Base-by-base conservation (phyloP, 2,888 invertebrate genomes). In the Caradrina kadenii region DNA sequence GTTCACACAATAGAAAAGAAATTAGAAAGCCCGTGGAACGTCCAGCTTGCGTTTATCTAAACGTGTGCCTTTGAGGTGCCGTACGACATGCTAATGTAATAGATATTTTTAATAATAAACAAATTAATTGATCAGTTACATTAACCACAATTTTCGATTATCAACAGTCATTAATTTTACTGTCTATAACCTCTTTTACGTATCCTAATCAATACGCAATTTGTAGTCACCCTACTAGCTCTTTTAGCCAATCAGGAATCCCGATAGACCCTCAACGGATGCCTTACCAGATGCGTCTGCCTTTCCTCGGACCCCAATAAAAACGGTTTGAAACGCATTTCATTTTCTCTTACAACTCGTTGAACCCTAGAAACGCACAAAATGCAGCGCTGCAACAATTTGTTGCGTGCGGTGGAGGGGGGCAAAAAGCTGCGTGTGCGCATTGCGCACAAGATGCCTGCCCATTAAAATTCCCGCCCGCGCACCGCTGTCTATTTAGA, bases 401-500 rank as follows among this genome's bases (percentile, higher is more conserved):
- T 86, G 89, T 86, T 83, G 84, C 82, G 73, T 81, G 77, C 82
- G 81, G 74, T 82, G 86, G 83, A 74, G 80, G 80, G 85, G 88
- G 86, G 89, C 88, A 92, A 87, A 85, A 89, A 89, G 79, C 77
- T 50, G 85, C 80, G 85, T 86, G 76, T 81, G 86, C 86, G 86
- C 89, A 88, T 89, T 87, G 88, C 88, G 80, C 89, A 86, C 90
- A 84, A 87, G 83, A 89, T 88, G 87, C 87, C 86, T 83, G 84
- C 87, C 91, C 89, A 94, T 95, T 95, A 94, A 95, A 88, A 95
- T 95, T 92, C 92, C 87, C 91, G 90, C 93, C 91, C 89, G 94
- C 91, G 91, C 90, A 89, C 87, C 87, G 75, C 87, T 86, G 90
- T 91, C 93, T 94, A 94, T 94, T 94, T 94, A 93, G 90, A 94